Percentiles rank a stretch among this genome's conserved stretches.
These are phyloP conservation scores for Leucophenga montana DNA, from an alignment of 2,888 invertebrate species.

Conservation along the genomic window DNA sequence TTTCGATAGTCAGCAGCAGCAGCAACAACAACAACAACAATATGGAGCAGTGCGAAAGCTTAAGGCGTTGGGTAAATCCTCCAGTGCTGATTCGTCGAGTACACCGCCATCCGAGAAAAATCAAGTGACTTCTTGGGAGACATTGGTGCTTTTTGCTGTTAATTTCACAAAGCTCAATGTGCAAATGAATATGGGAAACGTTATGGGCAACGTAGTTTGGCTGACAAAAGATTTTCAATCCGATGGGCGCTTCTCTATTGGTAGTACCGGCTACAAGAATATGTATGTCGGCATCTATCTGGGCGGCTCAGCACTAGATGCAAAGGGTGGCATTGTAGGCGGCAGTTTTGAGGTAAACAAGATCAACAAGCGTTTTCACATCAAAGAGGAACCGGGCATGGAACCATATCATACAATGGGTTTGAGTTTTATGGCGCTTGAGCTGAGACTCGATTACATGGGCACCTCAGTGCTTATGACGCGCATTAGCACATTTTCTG, in stretches of 20 bases:
- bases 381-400: conserved; percentile 90
- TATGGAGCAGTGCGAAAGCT: conserved; percentile 72
- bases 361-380: conserved; percentile 90
- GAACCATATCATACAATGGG: conserved; percentile 92
- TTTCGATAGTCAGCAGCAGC: conserved; percentile 73
- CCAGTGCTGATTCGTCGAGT: conserved; percentile 76
- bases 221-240: conserved; percentile 93
- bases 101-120: conserved; percentile 78
- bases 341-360: conserved; percentile 93
- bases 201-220: conserved; percentile 98
- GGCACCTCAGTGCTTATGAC: conserved; percentile 95
- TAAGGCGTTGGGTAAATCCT: conserved; percentile 76
- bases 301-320: conserved; percentile 92
- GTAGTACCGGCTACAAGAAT: conserved; percentile 94
- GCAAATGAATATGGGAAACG: conserved; percentile 99
- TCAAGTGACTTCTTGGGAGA: conserved; percentile 91
- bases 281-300: conserved; percentile 91
- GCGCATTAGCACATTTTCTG: conserved; percentile 86
- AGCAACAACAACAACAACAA: conserved; percentile 52
- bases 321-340: conserved; percentile 97
- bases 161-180: conserved; percentile 97
- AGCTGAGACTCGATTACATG: conserved; percentile 97
- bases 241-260: conserved; percentile 92
- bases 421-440: conserved; percentile 86
- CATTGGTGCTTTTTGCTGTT: conserved; percentile 94